Base-by-base conservation (phyloP, 2,113 vertebrate species). In the Boleophthalmus pectinirostris region DNA sequence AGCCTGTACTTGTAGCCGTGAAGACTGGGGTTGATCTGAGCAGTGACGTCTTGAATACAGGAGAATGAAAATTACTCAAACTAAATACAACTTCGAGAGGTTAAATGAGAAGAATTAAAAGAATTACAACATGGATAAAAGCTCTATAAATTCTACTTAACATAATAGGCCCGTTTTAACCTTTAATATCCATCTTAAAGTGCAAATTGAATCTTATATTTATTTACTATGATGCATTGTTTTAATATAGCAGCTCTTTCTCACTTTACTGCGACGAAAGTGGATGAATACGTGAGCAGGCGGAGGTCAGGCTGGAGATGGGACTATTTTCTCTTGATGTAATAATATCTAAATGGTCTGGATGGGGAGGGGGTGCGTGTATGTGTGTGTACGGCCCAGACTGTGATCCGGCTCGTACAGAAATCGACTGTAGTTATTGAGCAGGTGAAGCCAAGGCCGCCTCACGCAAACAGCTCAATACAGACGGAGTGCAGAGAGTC, bases 231-330 rank as follows among this genome's bases (percentile, higher is more conserved):
- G 89, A 89, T 73, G 33, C 79, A 91, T 82, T 38, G 80, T 79
- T 86, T 91, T 86, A 88, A 91, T 90, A 89, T 77, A 15, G 75
- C 72, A 16, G 3, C 47, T 18, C 11, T 53, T 75, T 3, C 57
- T 3, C 66, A 45, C 46, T 11, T 29, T 69, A 53, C 73, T 56
- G 53, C 64, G 51, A 74, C 56, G 64, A 73, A 79, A 75, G 65
- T 77, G 74, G 60, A 85, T 68, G 72, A 35, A 72, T 70, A 14
- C 38, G 35, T 51, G 70, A 63, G 72, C 29, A 74, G 67, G 57
- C 72, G 54, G 75, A 53, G 64, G 38, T 86, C 81, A 78, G 66
- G 54, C 61, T 0, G 4, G 51, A 61, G 15, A 60, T 45, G 51
- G 38, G 43, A 46, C 69, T 76, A 49, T 60, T 72, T 74, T 60